phyloP scores from a whole-genome alignment of 2,888 invertebrate genomes.

The Harpalus rubripes region DNA sequence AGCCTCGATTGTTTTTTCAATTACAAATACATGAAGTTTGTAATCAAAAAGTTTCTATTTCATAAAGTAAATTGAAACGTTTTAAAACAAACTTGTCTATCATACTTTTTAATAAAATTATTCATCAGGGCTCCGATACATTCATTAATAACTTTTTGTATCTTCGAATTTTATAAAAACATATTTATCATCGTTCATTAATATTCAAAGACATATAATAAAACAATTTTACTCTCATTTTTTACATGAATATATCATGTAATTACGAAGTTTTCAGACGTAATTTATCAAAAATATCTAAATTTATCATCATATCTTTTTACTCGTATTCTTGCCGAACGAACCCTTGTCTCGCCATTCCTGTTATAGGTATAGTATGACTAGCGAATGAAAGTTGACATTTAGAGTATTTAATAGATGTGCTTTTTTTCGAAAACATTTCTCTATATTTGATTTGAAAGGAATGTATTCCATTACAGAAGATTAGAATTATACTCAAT shows the following conservation, averaged over 20 bases:
- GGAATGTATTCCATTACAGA: too few relatives aligned
- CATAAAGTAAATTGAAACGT: not conserved
- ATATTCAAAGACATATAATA: constrained; percentile 16
- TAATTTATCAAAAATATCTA: not conserved
- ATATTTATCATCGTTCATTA: constrained; percentile 27
- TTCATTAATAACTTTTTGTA: constrained; percentile 19
- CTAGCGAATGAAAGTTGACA: too few relatives aligned
- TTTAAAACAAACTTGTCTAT: not conserved
- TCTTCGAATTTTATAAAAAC: not conserved
- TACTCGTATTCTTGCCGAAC: not conserved
- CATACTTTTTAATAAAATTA: constrained; percentile 1
- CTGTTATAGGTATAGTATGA: too few relatives aligned
- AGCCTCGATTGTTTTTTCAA: not conserved
- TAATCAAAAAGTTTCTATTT: not conserved
- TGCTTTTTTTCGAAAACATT: too few relatives aligned
- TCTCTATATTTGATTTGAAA: too few relatives aligned
- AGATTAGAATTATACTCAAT: too few relatives aligned
- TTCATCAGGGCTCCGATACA: not conserved
- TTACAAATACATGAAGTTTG: not conserved
- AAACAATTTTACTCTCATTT: constrained; percentile 7
- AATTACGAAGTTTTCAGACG: not conserved
- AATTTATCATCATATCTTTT: not conserved
- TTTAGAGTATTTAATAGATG: too few relatives aligned
- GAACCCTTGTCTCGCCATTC: too few relatives aligned
- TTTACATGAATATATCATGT: not conserved